Base-by-base conservation (phyloP, 2,888 invertebrate species). In the Drosophila meridiana region DNA sequence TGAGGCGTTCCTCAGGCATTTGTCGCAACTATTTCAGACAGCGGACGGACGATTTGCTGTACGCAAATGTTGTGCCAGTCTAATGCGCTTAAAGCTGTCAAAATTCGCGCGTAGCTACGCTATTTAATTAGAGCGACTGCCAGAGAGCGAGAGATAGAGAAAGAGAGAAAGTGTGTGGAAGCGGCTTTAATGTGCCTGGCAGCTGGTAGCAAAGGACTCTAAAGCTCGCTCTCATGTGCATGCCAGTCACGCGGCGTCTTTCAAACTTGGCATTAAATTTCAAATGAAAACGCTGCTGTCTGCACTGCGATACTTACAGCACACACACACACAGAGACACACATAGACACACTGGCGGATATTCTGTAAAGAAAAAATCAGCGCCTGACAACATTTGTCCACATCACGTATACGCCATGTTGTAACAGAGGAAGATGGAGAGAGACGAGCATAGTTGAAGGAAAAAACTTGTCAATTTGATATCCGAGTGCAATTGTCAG, bases 221-320 rank as follows among this genome's bases (percentile, higher is more conserved):
- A 40, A 40, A 55, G n/a, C 50, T n/a, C 8, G 42, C 30, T 42
- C 50, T 77, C 68, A 56, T 78, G 30, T 80, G 78, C 82, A 90
- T 85, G 73, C 89, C 55, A 71, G 73, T 78, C 85, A 90, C 89
- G 90, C 89, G 80, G 68, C 86, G 69, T 78, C 88, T 87, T 82
- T 73, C 90, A 79, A 85, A 79, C 69, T 77, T 69, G 80, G 85
- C 89, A 90, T 85, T 85, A 88, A 90, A 90, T 85, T 85, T 85
- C 89, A 88, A 85, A 85, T 85, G 90, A 85, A 85, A 85, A 90
- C 80, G 89, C 85, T 90, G 89, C 90, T 83, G 86, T 90, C 85
- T 90, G 89, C 85, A 88, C 74, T 84, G 69, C 67, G 78, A 89
- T 87, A 73, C 64, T 63, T n/a, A 50, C 50, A 45, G 48, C 30